A percentile compares a stretch with the other conserved stretches of the same genome.
Conservation (phyloP, 2,888 invertebrate genomes). For the Lumbricus terrestris region DNA sequence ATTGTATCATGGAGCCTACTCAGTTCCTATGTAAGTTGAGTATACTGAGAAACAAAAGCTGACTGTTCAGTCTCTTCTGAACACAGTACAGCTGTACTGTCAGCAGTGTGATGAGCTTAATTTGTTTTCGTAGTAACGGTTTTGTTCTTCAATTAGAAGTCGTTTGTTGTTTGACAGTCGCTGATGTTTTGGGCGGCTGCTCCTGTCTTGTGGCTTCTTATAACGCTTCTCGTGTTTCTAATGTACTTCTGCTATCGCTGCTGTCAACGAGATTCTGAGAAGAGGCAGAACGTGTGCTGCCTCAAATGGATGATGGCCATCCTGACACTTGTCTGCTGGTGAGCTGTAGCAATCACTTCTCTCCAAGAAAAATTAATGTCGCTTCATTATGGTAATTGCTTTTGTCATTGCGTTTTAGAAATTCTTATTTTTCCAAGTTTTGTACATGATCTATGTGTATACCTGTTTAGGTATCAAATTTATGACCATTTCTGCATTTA, state of each 20-base stretch:
- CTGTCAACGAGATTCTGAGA: constrained; percentile 74
- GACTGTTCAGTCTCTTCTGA: neutral
- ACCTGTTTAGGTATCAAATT: neutral
- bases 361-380: neutral
- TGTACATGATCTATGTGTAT: neutral
- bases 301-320: constrained; percentile 64
- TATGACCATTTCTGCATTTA: neutral
- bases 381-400: neutral
- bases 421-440: neutral
- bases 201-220: constrained; percentile 86
- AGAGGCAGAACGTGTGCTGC: constrained; percentile 84
- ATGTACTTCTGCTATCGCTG: constrained; percentile 91
- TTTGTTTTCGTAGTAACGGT: too few relatives aligned
- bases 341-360: constrained; percentile 41
- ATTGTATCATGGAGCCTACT: neutral
- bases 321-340: constrained; percentile 78
- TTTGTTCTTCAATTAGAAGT: neutral
- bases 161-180: constrained; percentile 75
- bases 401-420: neutral
- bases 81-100: neutral
- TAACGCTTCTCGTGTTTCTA: constrained; percentile 82
- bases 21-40: neutral
- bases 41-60: neutral
- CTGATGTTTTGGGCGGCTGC: constrained; percentile 88
- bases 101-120: too few relatives aligned